Evolutionary conservation across 2,797 vertebrate genomes (phyloP).

Genomic region (Rhabdophis nuchalis): DNA sequence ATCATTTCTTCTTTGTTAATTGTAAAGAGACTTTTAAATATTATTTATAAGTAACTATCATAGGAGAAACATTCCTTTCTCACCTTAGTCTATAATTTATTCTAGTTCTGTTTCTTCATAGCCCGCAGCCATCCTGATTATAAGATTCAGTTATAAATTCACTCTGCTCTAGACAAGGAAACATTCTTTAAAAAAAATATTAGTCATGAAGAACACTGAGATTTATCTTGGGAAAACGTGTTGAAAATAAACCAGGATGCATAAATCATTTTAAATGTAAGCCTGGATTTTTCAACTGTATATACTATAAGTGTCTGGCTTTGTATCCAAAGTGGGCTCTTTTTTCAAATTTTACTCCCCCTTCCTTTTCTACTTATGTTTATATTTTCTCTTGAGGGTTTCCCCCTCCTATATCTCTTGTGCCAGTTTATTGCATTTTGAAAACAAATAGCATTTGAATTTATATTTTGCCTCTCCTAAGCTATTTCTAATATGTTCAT

Average conservation of each 20-base stretch:
- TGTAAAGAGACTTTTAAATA: not conserved
- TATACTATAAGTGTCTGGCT: not conserved
- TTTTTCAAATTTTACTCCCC: not conserved
- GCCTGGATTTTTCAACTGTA: not conserved
- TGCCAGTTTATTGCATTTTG: not conserved
- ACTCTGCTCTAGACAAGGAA: not conserved
- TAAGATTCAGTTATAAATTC: not conserved
- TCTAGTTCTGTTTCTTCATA: not conserved
- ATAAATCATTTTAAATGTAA: not conserved
- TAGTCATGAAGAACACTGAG: not conserved
- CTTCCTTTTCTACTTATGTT: not conserved
- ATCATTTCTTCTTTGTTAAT: not conserved
- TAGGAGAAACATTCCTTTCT: not conserved
- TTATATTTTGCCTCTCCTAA: not conserved
- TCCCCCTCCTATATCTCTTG: not conserved
- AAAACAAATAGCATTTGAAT: not conserved
- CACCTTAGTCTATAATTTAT: not conserved
- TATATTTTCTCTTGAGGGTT: not conserved
- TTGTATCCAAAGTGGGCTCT: not conserved
- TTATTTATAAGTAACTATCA: not conserved
- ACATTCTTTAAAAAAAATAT: slow-evolving; percentile 2
- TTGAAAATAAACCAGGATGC: slow-evolving; percentile 4
- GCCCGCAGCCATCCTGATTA: not conserved
- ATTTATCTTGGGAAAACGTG: not conserved
- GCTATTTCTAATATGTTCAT: not conserved